A percentile compares a stretch with the other conserved stretches of the same genome.
Evolutionary conservation across 2,797 vertebrate genomes (phyloP).

Genomic region (Syncerus caffer): DNA sequence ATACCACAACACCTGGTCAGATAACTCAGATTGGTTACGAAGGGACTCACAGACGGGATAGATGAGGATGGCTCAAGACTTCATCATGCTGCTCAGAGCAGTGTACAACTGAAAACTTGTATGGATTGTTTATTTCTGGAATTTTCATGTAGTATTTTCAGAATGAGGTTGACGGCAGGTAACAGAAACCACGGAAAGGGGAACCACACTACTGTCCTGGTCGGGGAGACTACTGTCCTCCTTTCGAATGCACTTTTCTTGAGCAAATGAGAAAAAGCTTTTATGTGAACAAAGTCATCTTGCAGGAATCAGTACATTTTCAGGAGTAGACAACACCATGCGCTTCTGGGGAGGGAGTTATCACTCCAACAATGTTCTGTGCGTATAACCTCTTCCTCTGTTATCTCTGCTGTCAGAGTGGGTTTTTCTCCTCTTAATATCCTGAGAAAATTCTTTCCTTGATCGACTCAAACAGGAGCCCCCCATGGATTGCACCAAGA

Average conservation of each 20-base stretch:
- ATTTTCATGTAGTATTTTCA: neutral
- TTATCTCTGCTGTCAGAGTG: neutral
- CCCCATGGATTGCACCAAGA: constrained; percentile 95
- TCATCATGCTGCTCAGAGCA: neutral
- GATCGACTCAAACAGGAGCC: constrained; percentile 88
- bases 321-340: neutral
- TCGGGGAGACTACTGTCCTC: neutral
- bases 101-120: neutral
- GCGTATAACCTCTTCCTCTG: neutral
- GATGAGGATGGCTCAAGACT: neutral
- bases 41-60: neutral
- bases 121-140: neutral
- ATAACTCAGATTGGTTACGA: neutral
- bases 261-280: neutral
- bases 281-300: constrained; percentile 1
- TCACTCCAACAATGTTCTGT: neutral
- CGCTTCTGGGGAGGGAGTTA: neutral
- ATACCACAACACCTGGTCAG: neutral
- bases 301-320: neutral
- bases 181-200: neutral
- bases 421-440: constrained; percentile 3
- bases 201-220: neutral
- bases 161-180: neutral
- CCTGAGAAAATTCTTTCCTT: constrained; percentile 30
- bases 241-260: neutral